Percentiles rank a stretch among this genome's conserved stretches.
These are phyloP conservation scores for Calyptomena viridis DNA, from an alignment of 2,113 vertebrate genomes.

Conservation along the genomic window DNA sequence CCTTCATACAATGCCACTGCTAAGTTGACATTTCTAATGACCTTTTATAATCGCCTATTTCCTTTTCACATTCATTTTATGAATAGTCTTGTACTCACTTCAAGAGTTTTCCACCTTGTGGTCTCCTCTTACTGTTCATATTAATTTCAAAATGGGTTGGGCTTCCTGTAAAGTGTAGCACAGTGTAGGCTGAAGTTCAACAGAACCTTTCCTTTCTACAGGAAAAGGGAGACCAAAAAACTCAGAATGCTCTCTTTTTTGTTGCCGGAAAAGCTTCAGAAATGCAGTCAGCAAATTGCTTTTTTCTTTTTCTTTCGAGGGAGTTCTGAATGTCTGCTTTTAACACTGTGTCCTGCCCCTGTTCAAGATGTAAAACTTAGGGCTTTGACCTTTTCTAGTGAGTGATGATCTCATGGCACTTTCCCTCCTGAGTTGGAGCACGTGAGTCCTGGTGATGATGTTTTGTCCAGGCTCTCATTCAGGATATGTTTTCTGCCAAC, in stretches of 20 bases:
- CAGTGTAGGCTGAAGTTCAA: slow-evolving; percentile 48
- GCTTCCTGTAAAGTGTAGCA: slow-evolving; percentile 58
- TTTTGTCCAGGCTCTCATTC: not conserved
- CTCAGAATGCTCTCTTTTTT: slow-evolving; percentile 24
- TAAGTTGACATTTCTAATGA: slow-evolving; percentile 67
- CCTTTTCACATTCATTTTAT: slow-evolving; percentile 55
- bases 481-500: not conserved
- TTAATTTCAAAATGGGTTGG: slow-evolving; percentile 30
- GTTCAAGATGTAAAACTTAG: not conserved
- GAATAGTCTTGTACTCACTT: slow-evolving; percentile 46
- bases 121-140: slow-evolving; percentile 53
- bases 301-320: not conserved
- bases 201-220: slow-evolving; percentile 66
- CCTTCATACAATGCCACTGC: slow-evolving; percentile 45
- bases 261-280: not conserved
- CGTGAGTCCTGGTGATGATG: not conserved
- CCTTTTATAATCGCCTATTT: slow-evolving; percentile 63
- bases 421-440: not conserved
- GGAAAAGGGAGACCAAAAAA: slow-evolving; percentile 21
- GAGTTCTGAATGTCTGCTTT: not conserved
- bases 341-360: not conserved
- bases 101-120: slow-evolving; percentile 31
- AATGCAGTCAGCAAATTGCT: not conserved
- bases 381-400: not conserved
- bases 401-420: not conserved